These are phyloP conservation scores for Heliconius himera DNA, from an alignment of 1,140 invertebrate species.

Conservation along the genomic window DNA sequence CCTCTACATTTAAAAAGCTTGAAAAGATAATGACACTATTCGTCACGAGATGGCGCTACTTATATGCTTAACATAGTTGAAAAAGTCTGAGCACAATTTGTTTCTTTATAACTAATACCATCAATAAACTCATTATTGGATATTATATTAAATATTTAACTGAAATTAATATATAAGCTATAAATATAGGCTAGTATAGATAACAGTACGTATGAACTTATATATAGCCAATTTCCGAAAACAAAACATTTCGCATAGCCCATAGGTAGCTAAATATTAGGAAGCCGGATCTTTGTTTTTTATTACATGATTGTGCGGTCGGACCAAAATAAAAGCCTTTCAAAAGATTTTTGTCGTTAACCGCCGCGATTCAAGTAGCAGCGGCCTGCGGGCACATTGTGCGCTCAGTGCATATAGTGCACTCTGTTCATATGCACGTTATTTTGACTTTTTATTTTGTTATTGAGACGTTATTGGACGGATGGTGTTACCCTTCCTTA, in stretches of 20 bases:
- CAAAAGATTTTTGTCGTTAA: constrained; percentile 49
- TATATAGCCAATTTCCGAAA: neutral
- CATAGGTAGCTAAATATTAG: constrained; percentile 28
- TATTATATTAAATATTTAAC: no score
- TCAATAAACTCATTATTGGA: neutral
- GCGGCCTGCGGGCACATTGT: constrained; percentile 70
- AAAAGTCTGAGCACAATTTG: neutral
- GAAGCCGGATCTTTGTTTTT: constrained; percentile 44
- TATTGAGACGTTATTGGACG: constrained; percentile 58
- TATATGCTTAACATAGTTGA: neutral
- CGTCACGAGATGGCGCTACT: constrained; percentile 38
- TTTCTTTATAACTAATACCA: neutral
- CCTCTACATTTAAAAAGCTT: constrained; percentile 28
- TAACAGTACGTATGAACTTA: neutral
- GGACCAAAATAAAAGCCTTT: constrained; percentile 26
- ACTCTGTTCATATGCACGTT: constrained; percentile 45
- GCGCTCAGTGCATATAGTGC: constrained; percentile 51
- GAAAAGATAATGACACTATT: constrained; percentile 13
- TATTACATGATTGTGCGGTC: constrained; percentile 34
- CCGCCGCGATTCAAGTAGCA: constrained; percentile 48
- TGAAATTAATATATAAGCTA: no score
- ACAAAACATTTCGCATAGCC: neutral
- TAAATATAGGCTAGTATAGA: no score
- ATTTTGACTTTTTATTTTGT: constrained; percentile 62
- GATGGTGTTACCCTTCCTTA: constrained; percentile 38